phyloP scores from a whole-genome alignment of 2,888 invertebrate species.

The Monoplex corrugatus region DNA sequence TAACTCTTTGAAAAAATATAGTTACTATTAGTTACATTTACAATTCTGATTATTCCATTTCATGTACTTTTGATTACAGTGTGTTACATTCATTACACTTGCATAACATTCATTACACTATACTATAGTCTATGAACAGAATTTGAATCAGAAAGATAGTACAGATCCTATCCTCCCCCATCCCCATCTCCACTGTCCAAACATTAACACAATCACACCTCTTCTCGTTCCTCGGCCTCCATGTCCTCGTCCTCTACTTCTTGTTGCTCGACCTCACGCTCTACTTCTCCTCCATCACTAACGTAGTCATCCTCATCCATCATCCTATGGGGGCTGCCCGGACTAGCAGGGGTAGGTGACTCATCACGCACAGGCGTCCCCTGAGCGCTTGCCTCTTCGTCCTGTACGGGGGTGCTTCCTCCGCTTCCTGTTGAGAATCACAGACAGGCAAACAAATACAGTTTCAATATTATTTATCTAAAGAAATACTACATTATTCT shows the following conservation, averaged over 20 bases:
- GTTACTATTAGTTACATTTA: no score
- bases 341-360: slow-evolving; percentile 16
- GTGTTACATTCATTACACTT: no score
- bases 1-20: no score
- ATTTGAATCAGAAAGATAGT: no score
- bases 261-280: slow-evolving; percentile 44
- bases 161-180: background rate
- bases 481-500: no score
- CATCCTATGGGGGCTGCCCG: background rate
- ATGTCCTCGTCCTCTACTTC: slow-evolving; percentile 42
- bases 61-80: no score
- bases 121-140: no score
- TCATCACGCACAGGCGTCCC: slow-evolving; percentile 41
- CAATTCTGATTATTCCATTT: no score
- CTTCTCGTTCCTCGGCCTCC: slow-evolving; percentile 45
- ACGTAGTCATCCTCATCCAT: slow-evolving; percentile 44
- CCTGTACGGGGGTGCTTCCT: slow-evolving; percentile 75
- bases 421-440: slow-evolving; percentile 63
- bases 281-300: slow-evolving; percentile 47
- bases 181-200: slow-evolving; percentile 34
- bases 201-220: background rate
- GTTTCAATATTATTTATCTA: no score
- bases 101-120: no score
- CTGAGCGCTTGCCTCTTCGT: slow-evolving; percentile 63
- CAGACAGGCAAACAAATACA: no score